Evolutionary conservation across 1,140 invertebrate genomes (phyloP).

Genomic region (Zeugodacus cucurbitae): DNA sequence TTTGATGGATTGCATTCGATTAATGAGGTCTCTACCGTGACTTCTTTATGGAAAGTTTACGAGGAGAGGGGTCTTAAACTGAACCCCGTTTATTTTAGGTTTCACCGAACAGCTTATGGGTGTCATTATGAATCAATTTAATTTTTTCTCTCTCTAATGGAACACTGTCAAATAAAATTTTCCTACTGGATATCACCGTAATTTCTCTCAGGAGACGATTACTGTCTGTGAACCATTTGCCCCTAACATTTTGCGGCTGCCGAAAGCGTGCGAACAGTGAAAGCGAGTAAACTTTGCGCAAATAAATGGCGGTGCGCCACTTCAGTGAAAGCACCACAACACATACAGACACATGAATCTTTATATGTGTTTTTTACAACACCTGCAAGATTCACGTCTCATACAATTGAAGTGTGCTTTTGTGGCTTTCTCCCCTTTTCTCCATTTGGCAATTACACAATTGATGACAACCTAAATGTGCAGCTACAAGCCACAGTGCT

Average conservation of each 20-base stretch:
- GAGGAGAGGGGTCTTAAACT: no score
- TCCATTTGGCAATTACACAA: neutral
- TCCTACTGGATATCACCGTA: no score
- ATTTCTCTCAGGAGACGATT: neutral
- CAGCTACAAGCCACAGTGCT: neutral
- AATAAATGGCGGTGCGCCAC: neutral
- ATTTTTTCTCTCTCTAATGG: no score
- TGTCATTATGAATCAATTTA: no score
- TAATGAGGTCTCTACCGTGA: no score
- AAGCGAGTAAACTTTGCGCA: neutral
- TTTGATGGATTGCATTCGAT: no score
- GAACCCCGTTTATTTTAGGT: no score
- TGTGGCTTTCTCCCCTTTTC: neutral
- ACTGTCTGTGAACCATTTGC: neutral
- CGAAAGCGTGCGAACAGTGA: neutral
- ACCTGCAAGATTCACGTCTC: neutral
- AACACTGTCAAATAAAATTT: no score
- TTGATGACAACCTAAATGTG: constrained; percentile 4
- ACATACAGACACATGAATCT: neutral
- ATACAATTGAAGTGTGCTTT: neutral
- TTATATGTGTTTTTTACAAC: neutral
- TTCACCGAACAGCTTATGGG: no score
- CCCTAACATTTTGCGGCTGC: neutral
- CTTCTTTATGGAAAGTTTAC: no score
- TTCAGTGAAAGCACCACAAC: neutral